phyloP scores from a whole-genome alignment of 2,797 vertebrate genomes.

The Sebastes miniatus region DNA sequence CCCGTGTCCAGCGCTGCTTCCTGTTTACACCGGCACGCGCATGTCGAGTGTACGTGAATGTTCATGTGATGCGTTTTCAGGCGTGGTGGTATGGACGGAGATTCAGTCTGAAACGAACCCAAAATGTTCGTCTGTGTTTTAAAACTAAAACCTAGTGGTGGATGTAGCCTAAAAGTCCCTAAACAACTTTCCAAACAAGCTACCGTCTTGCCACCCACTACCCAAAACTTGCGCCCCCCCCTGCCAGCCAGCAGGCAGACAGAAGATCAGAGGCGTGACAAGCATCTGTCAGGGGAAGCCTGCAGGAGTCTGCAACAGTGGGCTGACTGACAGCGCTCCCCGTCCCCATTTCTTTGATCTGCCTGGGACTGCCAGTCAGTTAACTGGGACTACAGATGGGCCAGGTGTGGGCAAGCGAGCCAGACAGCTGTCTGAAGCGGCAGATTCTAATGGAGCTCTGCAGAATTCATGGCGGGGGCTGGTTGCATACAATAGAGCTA shows the following conservation, averaged over 20 bases:
- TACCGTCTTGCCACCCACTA: slow-evolving; percentile 22
- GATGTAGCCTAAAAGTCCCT: slow-evolving; percentile 4
- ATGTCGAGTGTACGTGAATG: too few species aligned
- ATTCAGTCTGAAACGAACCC: too few species aligned
- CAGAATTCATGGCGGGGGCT: slow-evolving; percentile 41
- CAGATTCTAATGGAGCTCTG: slow-evolving; percentile 43
- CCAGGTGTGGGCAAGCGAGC: slow-evolving; percentile 68
- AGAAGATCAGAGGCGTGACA: slow-evolving; percentile 75
- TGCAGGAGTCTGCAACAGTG: slow-evolving; percentile 61
- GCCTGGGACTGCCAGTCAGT: slow-evolving; percentile 65
- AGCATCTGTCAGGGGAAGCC: slow-evolving; percentile 73
- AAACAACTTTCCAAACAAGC: slow-evolving; percentile 53
- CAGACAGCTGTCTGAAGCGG: slow-evolving; percentile 65
- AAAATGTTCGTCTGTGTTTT: too few species aligned
- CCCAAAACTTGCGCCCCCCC: slow-evolving; percentile 20
- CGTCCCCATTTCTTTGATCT: slow-evolving; percentile 74
- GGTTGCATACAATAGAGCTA: slow-evolving; percentile 34
- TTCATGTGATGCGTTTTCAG: too few species aligned
- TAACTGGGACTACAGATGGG: slow-evolving; percentile 72
- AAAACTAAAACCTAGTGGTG: too few species aligned
- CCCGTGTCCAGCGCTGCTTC: too few species aligned
- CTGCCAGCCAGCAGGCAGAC: slow-evolving; percentile 52
- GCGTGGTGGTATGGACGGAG: too few species aligned
- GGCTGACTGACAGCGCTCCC: slow-evolving; percentile 71
- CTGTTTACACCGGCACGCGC: too few species aligned